These are phyloP conservation scores for Sinonovacula constricta DNA, from an alignment of 1,140 invertebrate species.

Conservation along the genomic window DNA sequence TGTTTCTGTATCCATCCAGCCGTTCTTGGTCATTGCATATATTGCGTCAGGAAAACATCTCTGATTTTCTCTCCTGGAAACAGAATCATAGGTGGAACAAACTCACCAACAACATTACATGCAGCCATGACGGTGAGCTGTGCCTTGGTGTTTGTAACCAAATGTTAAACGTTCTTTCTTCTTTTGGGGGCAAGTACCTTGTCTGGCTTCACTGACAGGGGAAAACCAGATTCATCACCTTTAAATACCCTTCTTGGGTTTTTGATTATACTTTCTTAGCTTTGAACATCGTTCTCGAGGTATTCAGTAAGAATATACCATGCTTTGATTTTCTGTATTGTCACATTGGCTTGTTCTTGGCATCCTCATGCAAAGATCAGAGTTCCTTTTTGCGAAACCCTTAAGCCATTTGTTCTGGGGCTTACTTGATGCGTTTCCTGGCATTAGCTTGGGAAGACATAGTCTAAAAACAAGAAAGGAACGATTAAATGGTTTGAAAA, in stretches of 20 bases:
- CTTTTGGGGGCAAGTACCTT: neutral
- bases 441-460: neutral
- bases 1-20: constrained; percentile 24
- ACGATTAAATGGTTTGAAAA: neutral
- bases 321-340: neutral
- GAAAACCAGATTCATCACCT: constrained; percentile 10
- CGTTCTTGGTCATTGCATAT: constrained; percentile 5
- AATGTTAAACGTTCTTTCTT: constrained; percentile 2
- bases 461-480: neutral
- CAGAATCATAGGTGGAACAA: neutral
- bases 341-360: constrained; percentile 5
- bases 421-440: constrained; percentile 9
- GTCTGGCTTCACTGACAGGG: constrained; percentile 1
- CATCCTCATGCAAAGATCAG: constrained; percentile 16
- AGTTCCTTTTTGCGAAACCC: neutral
- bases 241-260: neutral
- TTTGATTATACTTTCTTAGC: constrained; percentile 4
- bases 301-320: neutral
- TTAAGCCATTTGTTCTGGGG: constrained; percentile 13
- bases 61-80: constrained; percentile 4
- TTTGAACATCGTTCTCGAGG: neutral
- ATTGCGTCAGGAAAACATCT: constrained; percentile 1
- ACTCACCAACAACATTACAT: neutral
- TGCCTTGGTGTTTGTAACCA: neutral
- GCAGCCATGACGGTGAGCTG: constrained; percentile 3